Evolutionary conservation across 1,140 invertebrate genomes (phyloP), one percentile per base, ranked within the genome.

Genomic region (Neodiprion lecontei): DNA sequence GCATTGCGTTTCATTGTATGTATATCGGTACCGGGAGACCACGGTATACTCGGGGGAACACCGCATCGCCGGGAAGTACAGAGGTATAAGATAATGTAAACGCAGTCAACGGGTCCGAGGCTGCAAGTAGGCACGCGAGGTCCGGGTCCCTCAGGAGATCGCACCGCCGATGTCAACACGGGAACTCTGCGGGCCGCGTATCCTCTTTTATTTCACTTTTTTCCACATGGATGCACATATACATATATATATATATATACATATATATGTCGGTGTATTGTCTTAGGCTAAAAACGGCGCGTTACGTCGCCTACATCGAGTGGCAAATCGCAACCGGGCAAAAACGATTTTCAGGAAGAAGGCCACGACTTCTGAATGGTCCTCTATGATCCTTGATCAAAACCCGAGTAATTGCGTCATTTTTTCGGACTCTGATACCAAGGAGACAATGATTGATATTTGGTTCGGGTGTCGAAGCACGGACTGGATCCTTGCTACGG

Each of bases 1-100:
- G 79, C 79, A 77, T 75, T 79, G 72, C 76, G 76, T 67, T 67
- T 80, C 80, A 86, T 86, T 86, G 84, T 86, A 86, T 86, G 85
- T 85, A 85, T 85, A 86, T 86, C 78, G 80, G 66, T 12, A 66
- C 73, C 67, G 47, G 67, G 73, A 28, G 72, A 67, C 23, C n/a
- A 69, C 53, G 53, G 75, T 76, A 76, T 69, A 80, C 66, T 12
- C 53, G 53, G 53, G 28, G 53, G 53, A 12, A 12, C 53, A 61
- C 53, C 4, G 53, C 53, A 61, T 9, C 53, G 53, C 3, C 53
- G 11, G 11, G 53, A 8, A 61, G 5, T 9, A 61, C 53, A 4
- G 53, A 61, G 53, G 74, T 74, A 69, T 74, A 79, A 81, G 79
- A 83, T 80, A 83, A 83, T 81, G 80, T 81, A 80, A 71, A 77